A percentile compares a stretch with the other conserved stretches of the same genome.
Evolutionary conservation across 2,888 invertebrate species (phyloP).

Genomic region (Leucophora obtusa): DNA sequence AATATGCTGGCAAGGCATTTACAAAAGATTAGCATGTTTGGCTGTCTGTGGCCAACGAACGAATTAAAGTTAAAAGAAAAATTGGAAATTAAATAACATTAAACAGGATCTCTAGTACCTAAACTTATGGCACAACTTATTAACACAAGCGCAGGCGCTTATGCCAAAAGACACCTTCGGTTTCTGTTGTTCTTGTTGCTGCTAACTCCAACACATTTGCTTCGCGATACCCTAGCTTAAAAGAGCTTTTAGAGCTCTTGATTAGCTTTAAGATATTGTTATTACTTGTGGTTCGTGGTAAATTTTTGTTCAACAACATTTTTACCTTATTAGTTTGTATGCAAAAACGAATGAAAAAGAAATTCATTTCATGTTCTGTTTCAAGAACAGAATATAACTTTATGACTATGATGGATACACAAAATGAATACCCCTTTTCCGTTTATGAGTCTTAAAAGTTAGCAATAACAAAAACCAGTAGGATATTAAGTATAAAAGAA

Average conservation of each 20-base stretch:
- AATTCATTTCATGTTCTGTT: constrained; percentile 14
- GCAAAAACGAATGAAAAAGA: constrained; percentile 24
- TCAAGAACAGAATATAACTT: constrained; percentile 36
- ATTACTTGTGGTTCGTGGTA: constrained; percentile 50
- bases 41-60: constrained; percentile 23
- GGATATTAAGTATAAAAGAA: constrained; percentile 21
- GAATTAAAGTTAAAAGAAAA: constrained; percentile 52
- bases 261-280: constrained; percentile 62
- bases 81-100: constrained; percentile 59
- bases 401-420: constrained; percentile 26
- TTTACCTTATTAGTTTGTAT: constrained; percentile 1
- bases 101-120: constrained; percentile 61
- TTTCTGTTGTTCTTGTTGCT: not conserved
- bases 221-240: not conserved
- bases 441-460: not conserved
- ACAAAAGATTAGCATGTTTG: constrained; percentile 53
- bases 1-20: constrained; percentile 1
- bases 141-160: constrained; percentile 62
- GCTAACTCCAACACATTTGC: constrained; percentile 3
- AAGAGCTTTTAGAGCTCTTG: constrained; percentile 47
- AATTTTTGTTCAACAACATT: not conserved
- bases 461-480: constrained; percentile 6
- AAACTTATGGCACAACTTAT: constrained; percentile 34
- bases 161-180: constrained; percentile 33
- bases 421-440: constrained; percentile 40